Evolutionary conservation across 2,113 vertebrate species (phyloP).

Genomic region (Telmatochromis brichardi): DNA sequence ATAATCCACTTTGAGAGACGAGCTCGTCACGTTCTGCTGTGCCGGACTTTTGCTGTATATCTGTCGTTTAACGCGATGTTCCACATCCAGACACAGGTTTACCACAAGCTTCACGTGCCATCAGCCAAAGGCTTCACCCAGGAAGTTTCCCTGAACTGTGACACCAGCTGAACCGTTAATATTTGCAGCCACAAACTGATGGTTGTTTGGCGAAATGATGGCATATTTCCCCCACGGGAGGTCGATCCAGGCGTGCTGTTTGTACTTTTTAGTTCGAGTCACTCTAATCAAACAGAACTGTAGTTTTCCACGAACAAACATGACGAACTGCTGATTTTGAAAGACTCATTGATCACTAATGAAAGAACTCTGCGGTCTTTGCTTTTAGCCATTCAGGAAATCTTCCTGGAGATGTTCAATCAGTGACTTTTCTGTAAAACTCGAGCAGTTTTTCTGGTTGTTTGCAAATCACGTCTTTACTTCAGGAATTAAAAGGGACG

Average conservation of each 20-base stretch:
- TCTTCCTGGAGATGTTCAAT: background rate
- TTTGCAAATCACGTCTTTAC: background rate
- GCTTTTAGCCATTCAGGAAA: fast-evolving
- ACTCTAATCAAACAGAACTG: background rate
- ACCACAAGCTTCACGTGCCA: background rate
- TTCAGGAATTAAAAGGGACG: background rate
- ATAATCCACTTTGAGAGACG: background rate
- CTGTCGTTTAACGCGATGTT: background rate
- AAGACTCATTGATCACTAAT: background rate
- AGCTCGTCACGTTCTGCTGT: background rate
- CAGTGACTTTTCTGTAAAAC: background rate
- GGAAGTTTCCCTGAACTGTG: background rate
- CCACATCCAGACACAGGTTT: background rate
- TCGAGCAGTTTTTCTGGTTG: fast-evolving
- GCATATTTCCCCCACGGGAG: background rate
- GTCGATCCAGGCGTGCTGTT: background rate
- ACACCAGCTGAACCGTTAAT: background rate
- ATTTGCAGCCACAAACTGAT: background rate
- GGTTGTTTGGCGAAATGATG: background rate
- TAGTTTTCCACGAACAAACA: fast-evolving
- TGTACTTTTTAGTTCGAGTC: background rate
- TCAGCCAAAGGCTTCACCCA: background rate
- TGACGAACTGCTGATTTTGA: background rate
- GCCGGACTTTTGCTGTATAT: background rate
- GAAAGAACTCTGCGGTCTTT: background rate